These are phyloP conservation scores for Frankliniella intonsa DNA, from an alignment of 2,888 invertebrate species.

Conservation along the genomic window DNA sequence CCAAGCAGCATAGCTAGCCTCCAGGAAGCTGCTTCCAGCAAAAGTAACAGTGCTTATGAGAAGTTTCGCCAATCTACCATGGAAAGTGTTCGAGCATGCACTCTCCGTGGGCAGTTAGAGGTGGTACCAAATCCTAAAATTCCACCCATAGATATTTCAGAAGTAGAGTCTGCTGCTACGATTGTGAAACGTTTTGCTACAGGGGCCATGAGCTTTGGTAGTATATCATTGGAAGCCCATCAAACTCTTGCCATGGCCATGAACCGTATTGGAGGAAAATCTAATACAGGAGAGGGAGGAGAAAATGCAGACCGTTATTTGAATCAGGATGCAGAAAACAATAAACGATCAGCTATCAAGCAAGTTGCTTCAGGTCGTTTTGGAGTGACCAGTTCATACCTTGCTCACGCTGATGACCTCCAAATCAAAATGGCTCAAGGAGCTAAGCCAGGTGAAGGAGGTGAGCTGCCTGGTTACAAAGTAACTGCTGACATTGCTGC, in stretches of 20 bases:
- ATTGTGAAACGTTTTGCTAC: slow-evolving; percentile 94
- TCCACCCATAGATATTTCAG: slow-evolving; percentile 69
- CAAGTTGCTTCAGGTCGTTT: slow-evolving; percentile 98
- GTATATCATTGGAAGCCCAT: slow-evolving; percentile 95
- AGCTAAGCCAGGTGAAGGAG: slow-evolving; percentile 98
- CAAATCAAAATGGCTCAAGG: slow-evolving; percentile 99
- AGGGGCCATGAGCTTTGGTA: slow-evolving; percentile 95
- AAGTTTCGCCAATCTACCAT: slow-evolving; percentile 79
- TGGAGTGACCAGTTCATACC: slow-evolving; percentile 94
- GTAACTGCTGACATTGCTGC: slow-evolving; percentile 91
- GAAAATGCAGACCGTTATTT: slow-evolving; percentile 65
- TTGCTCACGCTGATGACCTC: slow-evolving; percentile 95
- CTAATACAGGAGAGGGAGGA: slow-evolving; percentile 98
- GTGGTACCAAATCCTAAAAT: slow-evolving; percentile 66
- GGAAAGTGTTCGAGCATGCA: slow-evolving; percentile 78
- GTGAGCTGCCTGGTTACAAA: slow-evolving; percentile 86
- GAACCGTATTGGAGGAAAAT: slow-evolving; percentile 96
- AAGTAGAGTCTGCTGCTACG: slow-evolving; percentile 89
- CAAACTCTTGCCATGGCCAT: slow-evolving; percentile 92
- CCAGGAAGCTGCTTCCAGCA: slow-evolving; percentile 81
- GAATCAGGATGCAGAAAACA: slow-evolving; percentile 71
- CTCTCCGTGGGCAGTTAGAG: slow-evolving; percentile 89
- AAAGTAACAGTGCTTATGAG: slow-evolving; percentile 78
- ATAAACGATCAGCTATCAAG: slow-evolving; percentile 91
- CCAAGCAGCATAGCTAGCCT: slow-evolving; percentile 75